phyloP scores from a whole-genome alignment of 2,888 invertebrate species.

The Amblyteles armatorius region DNA sequence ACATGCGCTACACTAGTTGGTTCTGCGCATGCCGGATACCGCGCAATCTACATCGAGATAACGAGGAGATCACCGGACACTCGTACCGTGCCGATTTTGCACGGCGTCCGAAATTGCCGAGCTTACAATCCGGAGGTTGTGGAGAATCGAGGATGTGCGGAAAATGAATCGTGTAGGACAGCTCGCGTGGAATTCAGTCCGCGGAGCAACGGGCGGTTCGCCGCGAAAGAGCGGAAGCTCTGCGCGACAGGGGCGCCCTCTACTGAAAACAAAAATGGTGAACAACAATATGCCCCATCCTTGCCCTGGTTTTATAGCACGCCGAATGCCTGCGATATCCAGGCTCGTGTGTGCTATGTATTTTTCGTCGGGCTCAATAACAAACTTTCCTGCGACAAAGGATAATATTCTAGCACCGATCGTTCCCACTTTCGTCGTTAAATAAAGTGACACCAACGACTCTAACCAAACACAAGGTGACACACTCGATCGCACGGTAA shows the following conservation, averaged over 20 bases:
- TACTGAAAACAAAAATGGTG: constrained; percentile 83
- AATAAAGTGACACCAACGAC: constrained; percentile 69
- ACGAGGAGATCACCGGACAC: no score
- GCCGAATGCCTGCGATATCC: constrained; percentile 82
- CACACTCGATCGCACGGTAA: constrained; percentile 68
- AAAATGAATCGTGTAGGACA: no score
- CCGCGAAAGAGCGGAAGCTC: not conserved
- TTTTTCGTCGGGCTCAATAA: constrained; percentile 78
- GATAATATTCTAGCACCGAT: constrained; percentile 74
- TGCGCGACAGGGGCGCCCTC: constrained; percentile 75
- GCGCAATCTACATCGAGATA: no score
- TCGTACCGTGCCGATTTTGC: no score
- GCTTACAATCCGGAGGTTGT: no score
- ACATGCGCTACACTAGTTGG: no score
- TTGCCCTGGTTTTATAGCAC: constrained; percentile 81
- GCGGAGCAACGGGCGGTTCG: not conserved
- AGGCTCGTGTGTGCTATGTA: constrained; percentile 81
- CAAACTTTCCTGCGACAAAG: constrained; percentile 78
- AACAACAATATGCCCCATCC: constrained; percentile 82
- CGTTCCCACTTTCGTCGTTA: constrained; percentile 75
- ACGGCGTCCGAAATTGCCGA: no score
- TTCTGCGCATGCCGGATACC: no score
- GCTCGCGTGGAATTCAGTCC: no score
- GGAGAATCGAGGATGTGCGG: no score
- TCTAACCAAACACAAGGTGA: constrained; percentile 80